phyloP scores from a whole-genome alignment of 1,140 invertebrate genomes.

The Macrotrachela quadricornifera region DNA sequence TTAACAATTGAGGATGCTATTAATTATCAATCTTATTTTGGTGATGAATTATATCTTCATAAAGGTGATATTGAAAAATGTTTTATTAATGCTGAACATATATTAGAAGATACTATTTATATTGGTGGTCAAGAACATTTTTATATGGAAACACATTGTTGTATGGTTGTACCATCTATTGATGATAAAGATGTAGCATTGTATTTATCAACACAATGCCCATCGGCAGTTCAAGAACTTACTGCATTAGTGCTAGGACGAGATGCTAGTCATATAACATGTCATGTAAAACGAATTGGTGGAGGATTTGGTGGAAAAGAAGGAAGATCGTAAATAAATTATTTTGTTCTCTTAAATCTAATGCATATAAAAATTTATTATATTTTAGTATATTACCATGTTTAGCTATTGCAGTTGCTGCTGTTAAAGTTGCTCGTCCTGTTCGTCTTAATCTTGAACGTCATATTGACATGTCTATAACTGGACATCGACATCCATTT shows the following conservation, averaged over 20 bases:
- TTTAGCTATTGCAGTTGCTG: too few species aligned
- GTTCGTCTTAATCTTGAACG: conserved; percentile 68
- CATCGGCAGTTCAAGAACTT: conserved; percentile 46
- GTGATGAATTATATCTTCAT: too few species aligned
- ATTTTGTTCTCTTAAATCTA: conserved; percentile 1
- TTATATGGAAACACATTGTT: conserved; percentile 64
- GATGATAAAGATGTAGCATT: conserved; percentile 66
- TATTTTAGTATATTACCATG: too few species aligned
- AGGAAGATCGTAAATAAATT: conserved; percentile 39
- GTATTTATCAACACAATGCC: conserved; percentile 58
- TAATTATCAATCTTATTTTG: conserved; percentile 18
- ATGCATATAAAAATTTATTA: too few species aligned
- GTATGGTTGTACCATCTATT: conserved; percentile 41
- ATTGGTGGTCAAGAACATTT: conserved; percentile 87
- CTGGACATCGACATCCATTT: conserved; percentile 68
- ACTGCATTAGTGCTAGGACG: conserved; percentile 48
- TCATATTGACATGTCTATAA: conserved; percentile 76
- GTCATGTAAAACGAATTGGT: conserved; percentile 56
- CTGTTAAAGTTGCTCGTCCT: conserved; percentile 38
- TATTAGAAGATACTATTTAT: conserved; percentile 48
- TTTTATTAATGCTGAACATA: conserved; percentile 16
- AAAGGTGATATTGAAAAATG: too few species aligned
- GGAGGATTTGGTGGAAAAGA: conserved; percentile 93
- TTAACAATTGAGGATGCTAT: conserved; percentile 41
- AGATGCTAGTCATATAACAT: conserved; percentile 46